Base-by-base conservation (phyloP, 1,140 invertebrate species). In the Campodea augens region DNA sequence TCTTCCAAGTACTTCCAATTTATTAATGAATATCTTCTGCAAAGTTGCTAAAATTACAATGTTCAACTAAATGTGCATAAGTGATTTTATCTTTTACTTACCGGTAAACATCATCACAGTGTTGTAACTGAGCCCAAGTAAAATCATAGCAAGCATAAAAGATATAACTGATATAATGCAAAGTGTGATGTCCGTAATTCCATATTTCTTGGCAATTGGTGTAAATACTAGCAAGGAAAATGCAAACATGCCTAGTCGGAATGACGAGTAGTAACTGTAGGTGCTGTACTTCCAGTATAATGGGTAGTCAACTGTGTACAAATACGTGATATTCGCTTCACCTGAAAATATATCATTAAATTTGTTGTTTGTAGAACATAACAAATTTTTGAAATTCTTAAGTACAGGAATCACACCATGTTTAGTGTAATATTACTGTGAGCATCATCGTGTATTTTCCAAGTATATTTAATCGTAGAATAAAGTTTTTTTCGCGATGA, bases 191-290 rank as follows among this genome's bases (percentile, higher is more conserved):
- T 68, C 67, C 7, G 7, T 7, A 10, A 32, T 10, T 32, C 7
- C 27, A 32, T 10, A 32, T 1, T 48, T 49, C 36, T 15, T 50
- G 44, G 41, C 51, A 50, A 23, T 41, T 23, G 66, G 62, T 38
- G 63, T 50, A n/a, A 55, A 45, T n/a, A 57, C 45, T 1, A 68
- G 41, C 5, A 70, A 51, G 4, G 55, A 48, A 18, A 60, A 20
- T 21, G 62, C 63, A 38, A 57, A 52, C 1, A 66, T 41, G 20
- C 56, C 58, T 48, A 61, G 60, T 43, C 15, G 7, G 27, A 32
- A 32, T 10, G 58, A 62, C 49, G 58, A 61, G 41, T 58, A 66
- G 42, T 60, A 59, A 3, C 58, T 61, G 48, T 62, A 67, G 3
- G 50, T 55, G n/a, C 54, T 52, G 45, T 59, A 57, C 10, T 50